Conservation (phyloP, 1,140 invertebrate genomes). For the Calliphora vicina region DNA sequence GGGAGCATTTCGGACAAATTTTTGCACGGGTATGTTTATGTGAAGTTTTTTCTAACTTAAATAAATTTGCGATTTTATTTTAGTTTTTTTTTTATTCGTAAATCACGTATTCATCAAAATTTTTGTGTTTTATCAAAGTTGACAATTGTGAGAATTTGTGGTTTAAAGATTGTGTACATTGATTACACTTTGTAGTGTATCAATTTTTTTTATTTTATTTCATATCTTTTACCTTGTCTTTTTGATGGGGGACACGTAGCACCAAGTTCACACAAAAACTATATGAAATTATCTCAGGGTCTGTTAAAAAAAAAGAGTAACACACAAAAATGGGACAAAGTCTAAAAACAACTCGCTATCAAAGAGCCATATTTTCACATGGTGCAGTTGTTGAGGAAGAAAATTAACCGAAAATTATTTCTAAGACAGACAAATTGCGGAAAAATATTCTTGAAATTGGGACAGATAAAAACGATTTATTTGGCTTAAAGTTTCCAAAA, state of each 20-base stretch:
- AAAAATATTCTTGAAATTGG: too few relatives aligned
- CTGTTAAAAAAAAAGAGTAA: too few relatives aligned
- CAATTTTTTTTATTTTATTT: not conserved
- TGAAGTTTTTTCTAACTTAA: not conserved
- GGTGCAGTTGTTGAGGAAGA: too few relatives aligned
- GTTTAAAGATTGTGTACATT: not conserved
- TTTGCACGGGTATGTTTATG: not conserved
- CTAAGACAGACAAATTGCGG: too few relatives aligned
- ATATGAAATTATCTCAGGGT: too few relatives aligned
- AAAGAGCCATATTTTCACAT: too few relatives aligned
- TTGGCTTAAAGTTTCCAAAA: too few relatives aligned
- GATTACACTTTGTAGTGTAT: not conserved
- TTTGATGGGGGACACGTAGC: not conserved
- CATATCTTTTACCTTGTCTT: not conserved
- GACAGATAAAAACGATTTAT: too few relatives aligned
- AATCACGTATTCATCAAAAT: constrained; percentile 24
- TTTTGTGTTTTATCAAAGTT: constrained; percentile 1
- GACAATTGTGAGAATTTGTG: constrained; percentile 31
- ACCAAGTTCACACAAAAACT: not conserved
- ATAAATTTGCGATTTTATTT: not conserved
- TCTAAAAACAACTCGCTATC: too few relatives aligned
- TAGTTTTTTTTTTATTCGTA: not conserved
- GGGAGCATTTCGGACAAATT: not conserved
- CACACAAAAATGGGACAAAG: too few relatives aligned
- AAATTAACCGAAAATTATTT: too few relatives aligned